phyloP scores from a whole-genome alignment of 1,140 invertebrate genomes.

The Lepidurus couesii region DNA sequence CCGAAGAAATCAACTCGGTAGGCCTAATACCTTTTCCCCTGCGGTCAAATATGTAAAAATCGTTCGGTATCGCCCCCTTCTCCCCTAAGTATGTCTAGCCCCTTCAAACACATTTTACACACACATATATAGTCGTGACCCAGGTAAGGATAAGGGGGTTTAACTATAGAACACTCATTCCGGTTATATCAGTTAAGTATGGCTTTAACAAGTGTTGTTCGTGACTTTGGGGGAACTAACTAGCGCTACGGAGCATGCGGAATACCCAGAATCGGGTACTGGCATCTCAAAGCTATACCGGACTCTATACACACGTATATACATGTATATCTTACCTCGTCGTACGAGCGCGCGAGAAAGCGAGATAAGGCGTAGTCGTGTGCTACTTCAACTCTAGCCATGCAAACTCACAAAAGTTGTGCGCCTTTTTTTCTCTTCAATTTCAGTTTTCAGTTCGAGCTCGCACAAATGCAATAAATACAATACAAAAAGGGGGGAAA shows the following conservation, averaged over 20 bases:
- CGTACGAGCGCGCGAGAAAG: background rate
- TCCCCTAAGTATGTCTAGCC: too few species aligned
- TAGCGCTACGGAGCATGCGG: background rate
- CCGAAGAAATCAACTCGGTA: too few species aligned
- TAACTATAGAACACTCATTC: too few species aligned
- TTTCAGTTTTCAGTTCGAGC: background rate
- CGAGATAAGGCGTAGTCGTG: conserved; percentile 3
- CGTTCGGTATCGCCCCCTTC: too few species aligned
- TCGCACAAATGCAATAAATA: background rate
- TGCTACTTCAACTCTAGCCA: background rate
- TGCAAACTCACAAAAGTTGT: background rate
- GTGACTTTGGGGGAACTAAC: background rate
- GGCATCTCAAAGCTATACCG: background rate
- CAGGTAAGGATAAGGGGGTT: too few species aligned
- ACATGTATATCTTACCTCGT: background rate
- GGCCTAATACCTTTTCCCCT: too few species aligned
- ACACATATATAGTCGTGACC: too few species aligned
- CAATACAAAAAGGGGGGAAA: background rate
- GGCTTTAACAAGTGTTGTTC: background rate
- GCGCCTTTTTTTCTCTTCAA: background rate
- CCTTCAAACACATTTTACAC: too few species aligned
- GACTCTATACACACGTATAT: background rate
- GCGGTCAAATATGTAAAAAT: too few species aligned
- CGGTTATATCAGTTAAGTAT: background rate
- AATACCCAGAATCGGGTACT: background rate